Conservation (phyloP, 1,140 invertebrate genomes). For the Mizuhopecten yessoensis region DNA sequence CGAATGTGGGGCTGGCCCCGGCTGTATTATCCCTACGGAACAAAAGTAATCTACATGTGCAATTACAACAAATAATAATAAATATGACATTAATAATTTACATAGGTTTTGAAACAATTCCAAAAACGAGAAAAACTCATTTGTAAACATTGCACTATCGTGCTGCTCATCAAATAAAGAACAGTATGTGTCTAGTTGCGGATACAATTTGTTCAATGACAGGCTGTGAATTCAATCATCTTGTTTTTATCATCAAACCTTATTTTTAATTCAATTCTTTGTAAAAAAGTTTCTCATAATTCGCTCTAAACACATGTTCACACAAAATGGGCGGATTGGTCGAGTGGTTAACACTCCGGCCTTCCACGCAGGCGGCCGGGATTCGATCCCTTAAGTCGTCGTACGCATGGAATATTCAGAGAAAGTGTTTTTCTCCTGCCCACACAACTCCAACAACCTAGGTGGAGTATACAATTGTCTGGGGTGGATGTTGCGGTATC, state of each 20-base stretch:
- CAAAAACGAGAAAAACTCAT: background rate
- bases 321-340: no score
- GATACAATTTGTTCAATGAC: background rate
- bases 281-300: background rate
- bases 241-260: background rate
- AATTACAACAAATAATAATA: background rate
- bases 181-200: background rate
- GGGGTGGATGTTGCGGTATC: no score
- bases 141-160: background rate
- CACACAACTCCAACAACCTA: no score
- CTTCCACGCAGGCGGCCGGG: no score
- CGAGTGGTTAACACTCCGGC: no score
- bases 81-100: constrained; percentile 36
- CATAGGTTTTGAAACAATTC: constrained; percentile 1
- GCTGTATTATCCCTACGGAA: background rate
- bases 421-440: no score
- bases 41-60: constrained; percentile 34
- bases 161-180: background rate
- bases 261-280: background rate
- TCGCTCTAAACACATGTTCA: background rate
- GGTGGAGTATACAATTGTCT: no score
- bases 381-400: no score
- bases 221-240: background rate
- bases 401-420: no score
- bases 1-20: no score